phyloP scores from a whole-genome alignment of 2,113 vertebrate genomes.

The Gallinago undulata region DNA sequence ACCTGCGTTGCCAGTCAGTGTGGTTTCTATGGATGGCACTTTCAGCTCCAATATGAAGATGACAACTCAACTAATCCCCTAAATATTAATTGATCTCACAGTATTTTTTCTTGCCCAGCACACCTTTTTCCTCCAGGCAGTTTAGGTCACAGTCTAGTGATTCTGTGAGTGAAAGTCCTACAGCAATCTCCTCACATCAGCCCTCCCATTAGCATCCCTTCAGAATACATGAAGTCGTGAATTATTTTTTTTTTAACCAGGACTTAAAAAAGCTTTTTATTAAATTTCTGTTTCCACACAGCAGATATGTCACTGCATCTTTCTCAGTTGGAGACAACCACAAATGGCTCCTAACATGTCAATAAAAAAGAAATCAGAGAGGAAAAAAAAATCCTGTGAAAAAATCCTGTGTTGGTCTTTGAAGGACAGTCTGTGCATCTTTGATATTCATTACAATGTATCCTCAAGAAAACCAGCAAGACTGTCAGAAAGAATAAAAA shows the following conservation, averaged over 20 bases:
- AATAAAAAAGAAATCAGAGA: slow-evolving; percentile 15
- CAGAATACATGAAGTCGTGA: neutral
- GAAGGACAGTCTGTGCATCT: neutral
- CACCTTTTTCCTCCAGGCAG: neutral
- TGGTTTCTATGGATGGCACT: neutral
- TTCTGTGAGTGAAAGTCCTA: neutral
- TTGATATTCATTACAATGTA: neutral
- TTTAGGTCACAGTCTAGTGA: neutral
- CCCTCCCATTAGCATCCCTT: neutral
- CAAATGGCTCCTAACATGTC: slow-evolving; percentile 10
- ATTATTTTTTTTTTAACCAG: neutral
- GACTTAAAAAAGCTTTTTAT: neutral
- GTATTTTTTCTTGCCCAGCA: neutral
- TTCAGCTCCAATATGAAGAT: neutral
- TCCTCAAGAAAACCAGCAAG: neutral
- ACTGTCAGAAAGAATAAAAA: neutral
- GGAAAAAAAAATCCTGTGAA: neutral
- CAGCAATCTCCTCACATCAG: neutral
- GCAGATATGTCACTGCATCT: neutral
- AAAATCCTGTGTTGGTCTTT: neutral
- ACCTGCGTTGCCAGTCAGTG: neutral
- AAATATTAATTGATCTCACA: neutral
- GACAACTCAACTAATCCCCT: neutral
- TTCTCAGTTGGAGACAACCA: neutral
- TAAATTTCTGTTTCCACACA: neutral